Percentiles rank a stretch among this genome's conserved stretches.
Conservation (phyloP, 2,113 vertebrate species). For the Corythaeola cristata region DNA sequence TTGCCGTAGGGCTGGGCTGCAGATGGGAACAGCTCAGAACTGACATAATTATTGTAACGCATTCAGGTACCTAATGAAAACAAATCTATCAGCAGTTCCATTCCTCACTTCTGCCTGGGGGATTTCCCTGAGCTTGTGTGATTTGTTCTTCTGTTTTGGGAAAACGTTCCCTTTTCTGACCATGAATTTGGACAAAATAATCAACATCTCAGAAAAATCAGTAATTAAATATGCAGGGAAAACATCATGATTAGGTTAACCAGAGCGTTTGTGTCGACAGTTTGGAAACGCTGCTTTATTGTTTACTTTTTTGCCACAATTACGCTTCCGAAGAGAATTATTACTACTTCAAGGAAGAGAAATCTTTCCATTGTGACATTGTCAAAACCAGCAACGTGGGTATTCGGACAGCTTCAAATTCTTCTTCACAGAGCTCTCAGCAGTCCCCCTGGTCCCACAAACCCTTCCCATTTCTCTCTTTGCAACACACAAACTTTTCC, state of each 20-base stretch:
- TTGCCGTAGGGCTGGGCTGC: not conserved
- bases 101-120: not conserved
- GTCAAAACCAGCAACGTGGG: not conserved
- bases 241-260: not conserved
- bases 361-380: not conserved
- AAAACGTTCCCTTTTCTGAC: not conserved
- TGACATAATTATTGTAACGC: not conserved
- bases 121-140: not conserved
- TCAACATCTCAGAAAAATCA: not conserved
- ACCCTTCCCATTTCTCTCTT: not conserved
- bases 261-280: not conserved
- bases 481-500: not conserved
- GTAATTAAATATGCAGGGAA: not conserved
- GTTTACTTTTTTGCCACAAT: not conserved
- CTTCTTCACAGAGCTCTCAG: not conserved
- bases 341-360: not conserved
- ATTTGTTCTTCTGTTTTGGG: not conserved
- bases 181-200: not conserved
- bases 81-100: constrained; percentile 11
- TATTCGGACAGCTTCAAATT: not conserved
- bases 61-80: constrained; percentile 2
- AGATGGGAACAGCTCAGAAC: not conserved
- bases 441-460: not conserved
- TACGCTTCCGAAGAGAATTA: not conserved
- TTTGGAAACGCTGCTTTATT: not conserved